Conservation (phyloP, 2,113 vertebrate species). For the Forbesichthys agassizii region DNA sequence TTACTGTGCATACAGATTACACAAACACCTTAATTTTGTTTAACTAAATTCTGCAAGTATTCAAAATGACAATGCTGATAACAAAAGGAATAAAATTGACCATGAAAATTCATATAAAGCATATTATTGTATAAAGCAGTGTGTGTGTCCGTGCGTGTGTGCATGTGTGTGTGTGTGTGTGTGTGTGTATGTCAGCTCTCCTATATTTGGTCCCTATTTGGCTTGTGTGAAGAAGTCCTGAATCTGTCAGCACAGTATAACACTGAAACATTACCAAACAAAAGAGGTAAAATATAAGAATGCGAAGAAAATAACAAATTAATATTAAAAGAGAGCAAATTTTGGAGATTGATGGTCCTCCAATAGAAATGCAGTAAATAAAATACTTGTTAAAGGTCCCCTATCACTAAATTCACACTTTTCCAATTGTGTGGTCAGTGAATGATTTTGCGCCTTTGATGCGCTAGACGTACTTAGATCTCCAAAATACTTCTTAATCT, state of each 20-base stretch:
- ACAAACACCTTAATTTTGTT: background rate
- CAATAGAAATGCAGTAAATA: too few species aligned
- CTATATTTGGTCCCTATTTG: slow-evolving; percentile 47
- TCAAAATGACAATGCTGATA: too few species aligned
- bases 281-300: slow-evolving; percentile 2
- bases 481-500: too few species aligned
- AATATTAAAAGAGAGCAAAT: background rate
- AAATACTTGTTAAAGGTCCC: too few species aligned
- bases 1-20: background rate
- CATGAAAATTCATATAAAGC: too few species aligned
- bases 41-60: too few species aligned
- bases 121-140: background rate
- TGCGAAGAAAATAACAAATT: slow-evolving; percentile 4
- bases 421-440: too few species aligned
- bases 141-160: slow-evolving; percentile 5
- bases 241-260: slow-evolving; percentile 55
- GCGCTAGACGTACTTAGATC: too few species aligned
- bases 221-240: slow-evolving; percentile 44
- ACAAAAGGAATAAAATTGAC: too few species aligned
- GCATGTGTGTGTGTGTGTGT: background rate
- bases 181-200: slow-evolving; percentile 4
- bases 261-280: slow-evolving; percentile 33
- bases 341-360: too few species aligned
- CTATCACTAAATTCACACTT: too few species aligned
- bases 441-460: too few species aligned